Base-by-base conservation (phyloP, 2,888 invertebrate species). In the Acronicta leporina region DNA sequence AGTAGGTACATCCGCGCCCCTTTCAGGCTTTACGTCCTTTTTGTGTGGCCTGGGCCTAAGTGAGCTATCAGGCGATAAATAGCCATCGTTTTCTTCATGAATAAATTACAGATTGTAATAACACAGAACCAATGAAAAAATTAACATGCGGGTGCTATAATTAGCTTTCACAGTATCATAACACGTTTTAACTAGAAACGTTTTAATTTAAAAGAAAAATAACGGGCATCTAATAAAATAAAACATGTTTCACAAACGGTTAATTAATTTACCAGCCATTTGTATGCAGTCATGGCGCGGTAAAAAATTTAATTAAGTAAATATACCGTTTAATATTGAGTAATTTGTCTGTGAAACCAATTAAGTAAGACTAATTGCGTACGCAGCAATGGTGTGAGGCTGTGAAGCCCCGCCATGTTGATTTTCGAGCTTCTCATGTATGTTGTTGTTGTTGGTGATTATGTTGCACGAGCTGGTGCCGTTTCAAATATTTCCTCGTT, bases 331-430 rank as follows among this genome's bases (percentile, higher is more conserved):
- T 78, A 76, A 78, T 72, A 72, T 73, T 68, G 67, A 71, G 69
- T 74, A 70, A 77, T 81, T 82, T 73, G 73, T 75, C 68, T 65
- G 64, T 46, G 63, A 69, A 79, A 73, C 74, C 72, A 79, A 81
- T 81, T 81, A 81, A 72, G 70, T 66, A 45, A 68, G 60, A 74
- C 64, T 81, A 76, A 81, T 81, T 79, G 68, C 27, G 68, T 60
- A 53, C 56, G 51, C 44, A 53, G 66, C 44, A 44, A 45, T 52
- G 56, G n/a, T 51, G 33, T 62, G 41, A 40, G 55, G 47, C 33
- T 44, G 56, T 20, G 60, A 63, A 63, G 42, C 50, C 47, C 33
- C 9, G 42, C 7, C 43, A 30, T 72, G 56, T 59, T 61, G 47
- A 48, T 62, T 60, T 63, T 63, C 16, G 30, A 63, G 44, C 41